These are phyloP conservation scores for Setipinna tenuifilis DNA, from an alignment of 2,797 vertebrate species.

Conservation along the genomic window DNA sequence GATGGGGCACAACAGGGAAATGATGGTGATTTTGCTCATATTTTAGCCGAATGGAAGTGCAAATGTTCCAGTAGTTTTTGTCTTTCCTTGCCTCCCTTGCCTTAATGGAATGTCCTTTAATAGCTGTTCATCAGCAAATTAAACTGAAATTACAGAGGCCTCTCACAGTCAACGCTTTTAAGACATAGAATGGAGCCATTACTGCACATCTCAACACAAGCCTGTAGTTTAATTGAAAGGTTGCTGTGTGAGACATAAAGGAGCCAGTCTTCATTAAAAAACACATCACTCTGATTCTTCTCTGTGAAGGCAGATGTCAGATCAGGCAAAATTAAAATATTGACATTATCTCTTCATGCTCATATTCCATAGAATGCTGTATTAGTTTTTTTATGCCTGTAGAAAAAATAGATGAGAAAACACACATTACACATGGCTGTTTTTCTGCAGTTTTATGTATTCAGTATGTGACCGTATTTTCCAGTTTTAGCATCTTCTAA, in stretches of 20 bases:
- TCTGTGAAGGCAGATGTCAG: neutral
- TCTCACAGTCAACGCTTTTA: neutral
- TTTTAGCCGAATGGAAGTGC: neutral
- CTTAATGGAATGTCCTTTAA: neutral
- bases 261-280: neutral
- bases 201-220: neutral
- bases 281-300: constrained; percentile 9
- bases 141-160: neutral
- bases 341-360: neutral
- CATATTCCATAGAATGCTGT: neutral
- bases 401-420: neutral
- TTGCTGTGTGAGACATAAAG: neutral
- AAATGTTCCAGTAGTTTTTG: neutral
- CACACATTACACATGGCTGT: neutral
- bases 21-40: neutral
- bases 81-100: neutral
- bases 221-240: neutral
- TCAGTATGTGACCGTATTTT: too few species aligned
- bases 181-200: neutral
- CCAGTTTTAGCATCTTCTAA: too few species aligned
- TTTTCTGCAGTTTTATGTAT: neutral
- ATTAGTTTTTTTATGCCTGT: neutral
- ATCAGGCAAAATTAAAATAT: neutral
- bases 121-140: neutral
- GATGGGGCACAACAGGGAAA: neutral